Evolutionary conservation across 2,113 vertebrate genomes (phyloP).

Genomic region (Bettongia penicillata): DNA sequence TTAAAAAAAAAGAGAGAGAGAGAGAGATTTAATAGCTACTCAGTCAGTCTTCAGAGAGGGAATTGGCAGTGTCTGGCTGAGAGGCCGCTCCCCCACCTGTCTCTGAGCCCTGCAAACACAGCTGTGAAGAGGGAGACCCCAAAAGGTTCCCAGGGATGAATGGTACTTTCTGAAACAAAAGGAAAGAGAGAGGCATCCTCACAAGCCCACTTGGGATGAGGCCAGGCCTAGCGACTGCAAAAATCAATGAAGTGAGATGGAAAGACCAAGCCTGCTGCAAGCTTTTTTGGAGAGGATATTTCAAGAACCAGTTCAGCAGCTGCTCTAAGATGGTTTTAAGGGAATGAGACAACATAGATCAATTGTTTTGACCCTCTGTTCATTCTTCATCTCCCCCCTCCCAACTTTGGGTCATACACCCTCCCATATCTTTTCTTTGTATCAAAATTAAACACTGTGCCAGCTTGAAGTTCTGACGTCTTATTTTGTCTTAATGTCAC

Average conservation of each 20-base stretch:
- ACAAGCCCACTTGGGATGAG: not conserved
- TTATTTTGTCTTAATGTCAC: constrained; percentile 2
- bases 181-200: not conserved
- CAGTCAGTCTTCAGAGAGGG: constrained; percentile 64
- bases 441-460: not conserved
- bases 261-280: not conserved
- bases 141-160: constrained; percentile 79
- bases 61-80: constrained; percentile 42
- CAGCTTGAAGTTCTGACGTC: not conserved
- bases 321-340: constrained; percentile 35
- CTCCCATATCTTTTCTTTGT: not conserved
- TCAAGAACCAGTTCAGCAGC: not conserved
- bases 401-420: not conserved
- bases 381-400: not conserved
- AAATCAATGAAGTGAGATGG: constrained; percentile 24
- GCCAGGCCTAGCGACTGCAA: constrained; percentile 36
- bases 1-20: too few species aligned
- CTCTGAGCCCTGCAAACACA: constrained; percentile 69
- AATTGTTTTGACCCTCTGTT: not conserved
- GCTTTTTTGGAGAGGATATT: not conserved
- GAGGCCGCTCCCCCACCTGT: constrained; percentile 67
- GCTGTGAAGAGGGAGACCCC: constrained; percentile 64
- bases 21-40: constrained; percentile 24
- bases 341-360: constrained; percentile 33
- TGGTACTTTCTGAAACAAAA: not conserved